Conservation (phyloP, 2,888 invertebrate genomes). For the Oeneis ivallda region DNA sequence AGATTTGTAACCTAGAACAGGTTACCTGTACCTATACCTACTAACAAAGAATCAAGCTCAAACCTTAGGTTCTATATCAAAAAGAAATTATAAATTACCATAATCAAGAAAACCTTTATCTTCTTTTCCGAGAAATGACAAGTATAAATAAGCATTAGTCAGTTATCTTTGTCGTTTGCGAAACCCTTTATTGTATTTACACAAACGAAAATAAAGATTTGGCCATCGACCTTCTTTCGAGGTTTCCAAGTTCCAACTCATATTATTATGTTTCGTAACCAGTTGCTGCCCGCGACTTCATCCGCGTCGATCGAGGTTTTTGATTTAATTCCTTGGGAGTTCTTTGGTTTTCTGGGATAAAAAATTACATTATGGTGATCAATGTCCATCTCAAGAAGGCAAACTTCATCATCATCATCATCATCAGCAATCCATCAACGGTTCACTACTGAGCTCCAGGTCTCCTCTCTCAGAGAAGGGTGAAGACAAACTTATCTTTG, state of each 20-base stretch:
- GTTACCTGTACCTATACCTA: too few species aligned
- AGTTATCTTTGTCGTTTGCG: slow-evolving; percentile 36
- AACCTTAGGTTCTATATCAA: neutral
- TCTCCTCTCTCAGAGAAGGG: too few species aligned
- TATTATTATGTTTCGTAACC: neutral
- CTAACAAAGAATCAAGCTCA: neutral
- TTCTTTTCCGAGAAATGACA: slow-evolving; percentile 30
- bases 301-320: neutral
- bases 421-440: too few species aligned
- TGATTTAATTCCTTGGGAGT: neutral
- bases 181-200: slow-evolving; percentile 27
- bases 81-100: neutral
- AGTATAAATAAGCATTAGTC: slow-evolving; percentile 33
- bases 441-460: too few species aligned
- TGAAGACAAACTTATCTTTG: too few species aligned
- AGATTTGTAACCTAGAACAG: too few species aligned
- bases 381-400: too few species aligned
- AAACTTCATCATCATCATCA: too few species aligned
- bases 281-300: neutral
- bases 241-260: slow-evolving; percentile 13
- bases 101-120: slow-evolving; percentile 10
- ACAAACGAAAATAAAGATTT: slow-evolving; percentile 31
- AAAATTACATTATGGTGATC: too few species aligned
- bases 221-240: slow-evolving; percentile 36
- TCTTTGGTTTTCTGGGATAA: too few species aligned